A percentile compares a stretch with the other conserved stretches of the same genome.
phyloP scores from a whole-genome alignment of 2,797 vertebrate species.

The Myripristis murdjan region DNA sequence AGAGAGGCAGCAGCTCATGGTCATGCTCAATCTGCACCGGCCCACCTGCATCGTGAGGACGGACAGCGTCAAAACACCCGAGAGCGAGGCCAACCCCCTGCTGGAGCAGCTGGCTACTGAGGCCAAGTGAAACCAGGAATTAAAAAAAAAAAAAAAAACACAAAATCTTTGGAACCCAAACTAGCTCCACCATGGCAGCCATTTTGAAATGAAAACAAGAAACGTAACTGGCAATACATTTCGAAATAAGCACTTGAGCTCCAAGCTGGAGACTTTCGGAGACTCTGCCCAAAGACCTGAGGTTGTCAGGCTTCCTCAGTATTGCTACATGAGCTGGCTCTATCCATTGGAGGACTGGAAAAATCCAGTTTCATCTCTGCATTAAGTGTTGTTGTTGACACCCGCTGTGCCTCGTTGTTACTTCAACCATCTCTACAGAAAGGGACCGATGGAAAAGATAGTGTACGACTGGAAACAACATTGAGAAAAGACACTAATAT shows the following conservation, averaged over 20 bases:
- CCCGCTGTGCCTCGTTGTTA: slow-evolving; percentile 77
- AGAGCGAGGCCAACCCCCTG: slow-evolving; percentile 89
- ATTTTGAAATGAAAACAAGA: slow-evolving; percentile 27
- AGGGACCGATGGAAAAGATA: slow-evolving; percentile 74
- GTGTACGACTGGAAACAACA: slow-evolving; percentile 59
- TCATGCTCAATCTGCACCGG: slow-evolving; percentile 95
- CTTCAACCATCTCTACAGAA: slow-evolving; percentile 72
- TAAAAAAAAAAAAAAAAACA: no score
- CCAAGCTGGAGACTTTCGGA: slow-evolving; percentile 73
- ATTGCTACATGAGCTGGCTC: slow-evolving; percentile 79
- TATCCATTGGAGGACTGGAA: slow-evolving; percentile 71
- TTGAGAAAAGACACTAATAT: slow-evolving; percentile 74
- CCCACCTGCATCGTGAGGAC: slow-evolving; percentile 97
- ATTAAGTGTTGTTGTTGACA: slow-evolving; percentile 69
- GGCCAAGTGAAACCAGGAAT: slow-evolving; percentile 70
- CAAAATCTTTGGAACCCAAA: slow-evolving; percentile 42
- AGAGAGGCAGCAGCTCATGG: slow-evolving; percentile 94
- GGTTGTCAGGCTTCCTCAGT: slow-evolving; percentile 56
- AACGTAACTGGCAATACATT: slow-evolving; percentile 63
- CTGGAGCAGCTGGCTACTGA: slow-evolving; percentile 86
- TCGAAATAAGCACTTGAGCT: slow-evolving; percentile 80
- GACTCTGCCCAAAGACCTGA: slow-evolving; percentile 73
- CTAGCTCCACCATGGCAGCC: slow-evolving; percentile 52
- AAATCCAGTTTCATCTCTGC: slow-evolving; percentile 61
- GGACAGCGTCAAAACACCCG: slow-evolving; percentile 93